These are phyloP conservation scores for Zenarchopterus dispar DNA, from an alignment of 2,797 vertebrate species.

Conservation along the genomic window DNA sequence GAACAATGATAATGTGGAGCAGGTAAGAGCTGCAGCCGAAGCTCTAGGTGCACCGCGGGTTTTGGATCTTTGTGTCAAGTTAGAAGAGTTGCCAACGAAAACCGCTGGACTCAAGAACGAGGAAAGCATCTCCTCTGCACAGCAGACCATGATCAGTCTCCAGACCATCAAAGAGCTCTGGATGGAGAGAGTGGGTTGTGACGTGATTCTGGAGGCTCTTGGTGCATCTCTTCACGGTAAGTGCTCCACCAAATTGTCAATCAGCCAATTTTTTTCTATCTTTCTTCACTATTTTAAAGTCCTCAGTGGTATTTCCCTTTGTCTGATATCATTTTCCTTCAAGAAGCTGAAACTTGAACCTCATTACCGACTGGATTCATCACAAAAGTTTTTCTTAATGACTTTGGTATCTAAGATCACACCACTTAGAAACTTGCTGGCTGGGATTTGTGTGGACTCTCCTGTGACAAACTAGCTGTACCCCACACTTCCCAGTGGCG, in stretches of 20 bases:
- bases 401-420: no score
- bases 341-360: no score
- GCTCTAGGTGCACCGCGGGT: slow-evolving; percentile 62
- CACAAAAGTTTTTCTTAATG: no score
- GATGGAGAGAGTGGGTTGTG: slow-evolving; percentile 72
- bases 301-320: background rate
- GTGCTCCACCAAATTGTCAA: slow-evolving; percentile 3
- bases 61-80: slow-evolving; percentile 57
- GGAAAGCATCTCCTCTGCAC: slow-evolving; percentile 24
- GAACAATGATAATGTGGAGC: slow-evolving; percentile 27
- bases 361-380: no score
- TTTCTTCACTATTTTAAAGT: background rate
- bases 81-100: slow-evolving; percentile 24
- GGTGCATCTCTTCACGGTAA: slow-evolving; percentile 71
- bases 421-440: no score
- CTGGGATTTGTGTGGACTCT: no score
- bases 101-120: slow-evolving; percentile 8
- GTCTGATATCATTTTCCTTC: no score
- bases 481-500: no score
- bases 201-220: slow-evolving; percentile 71
- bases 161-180: slow-evolving; percentile 67
- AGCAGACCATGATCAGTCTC: slow-evolving; percentile 66
- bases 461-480: no score
- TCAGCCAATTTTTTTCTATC: background rate
- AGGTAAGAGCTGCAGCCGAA: slow-evolving; percentile 66